Conservation (phyloP, 1,140 invertebrate species). For the Macrobrachium nipponense region DNA sequence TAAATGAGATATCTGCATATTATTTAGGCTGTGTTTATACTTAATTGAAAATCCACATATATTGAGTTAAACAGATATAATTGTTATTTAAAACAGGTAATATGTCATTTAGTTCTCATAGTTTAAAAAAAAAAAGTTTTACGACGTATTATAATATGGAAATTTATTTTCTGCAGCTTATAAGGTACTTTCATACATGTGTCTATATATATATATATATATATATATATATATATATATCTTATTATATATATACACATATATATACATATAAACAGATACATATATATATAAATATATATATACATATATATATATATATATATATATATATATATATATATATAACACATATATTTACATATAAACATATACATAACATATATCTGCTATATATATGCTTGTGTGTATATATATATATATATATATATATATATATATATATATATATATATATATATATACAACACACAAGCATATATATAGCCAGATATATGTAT, state of each 20-base stretch:
- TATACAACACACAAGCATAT: too few species aligned
- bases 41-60: too few species aligned
- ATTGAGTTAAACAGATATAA: too few species aligned
- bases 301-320: conserved; percentile 9
- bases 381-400: neutral
- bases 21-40: too few species aligned
- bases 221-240: conserved; percentile 19
- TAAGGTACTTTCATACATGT: neutral
- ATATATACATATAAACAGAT: neutral
- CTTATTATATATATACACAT: neutral
- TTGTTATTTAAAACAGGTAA: too few species aligned
- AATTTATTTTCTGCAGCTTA: too few species aligned
- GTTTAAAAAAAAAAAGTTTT: too few species aligned
- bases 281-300: conserved; percentile 22
- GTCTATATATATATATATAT: conserved; percentile 15
- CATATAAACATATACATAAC: neutral
- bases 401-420: conserved; percentile 21
- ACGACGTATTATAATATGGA: too few species aligned
- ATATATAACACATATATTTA: conserved; percentile 10
- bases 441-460: conserved; percentile 6
- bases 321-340: conserved; percentile 13
- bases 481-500: too few species aligned
- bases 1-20: too few species aligned
- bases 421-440: conserved; percentile 12
- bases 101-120: too few species aligned